Conservation (phyloP, 2,888 invertebrate species). For the Aphidoletes aphidimyza region DNA sequence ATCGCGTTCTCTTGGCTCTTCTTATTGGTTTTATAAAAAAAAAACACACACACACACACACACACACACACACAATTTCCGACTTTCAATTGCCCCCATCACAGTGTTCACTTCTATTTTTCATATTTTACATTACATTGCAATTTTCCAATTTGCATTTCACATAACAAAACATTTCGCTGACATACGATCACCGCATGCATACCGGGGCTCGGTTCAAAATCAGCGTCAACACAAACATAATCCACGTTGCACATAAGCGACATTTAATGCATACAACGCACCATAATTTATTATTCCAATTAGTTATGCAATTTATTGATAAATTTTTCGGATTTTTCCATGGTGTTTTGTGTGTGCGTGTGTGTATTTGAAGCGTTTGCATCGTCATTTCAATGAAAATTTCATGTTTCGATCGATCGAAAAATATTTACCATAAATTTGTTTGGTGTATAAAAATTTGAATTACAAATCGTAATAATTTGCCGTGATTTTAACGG, state of each 20-base stretch:
- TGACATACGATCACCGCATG: background rate
- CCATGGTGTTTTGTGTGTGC: too few relatives aligned
- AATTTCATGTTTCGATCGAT: background rate
- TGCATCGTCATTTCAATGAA: background rate
- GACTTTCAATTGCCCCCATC: too few relatives aligned
- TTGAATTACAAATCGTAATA: constrained; percentile 49
- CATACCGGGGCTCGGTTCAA: background rate
- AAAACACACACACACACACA: too few relatives aligned
- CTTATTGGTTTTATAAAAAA: too few relatives aligned
- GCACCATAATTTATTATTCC: constrained; percentile 16
- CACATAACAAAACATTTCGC: background rate
- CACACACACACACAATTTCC: too few relatives aligned
- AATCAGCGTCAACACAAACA: background rate
- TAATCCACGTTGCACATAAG: constrained; percentile 11
- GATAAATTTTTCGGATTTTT: constrained; percentile 40
- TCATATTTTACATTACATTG: background rate
- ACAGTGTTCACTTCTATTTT: background rate
- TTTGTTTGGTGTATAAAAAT: constrained; percentile 1
- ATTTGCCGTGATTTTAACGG: background rate
- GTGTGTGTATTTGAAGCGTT: too few relatives aligned
- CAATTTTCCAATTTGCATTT: constrained; percentile 11
- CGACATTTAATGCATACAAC: background rate
- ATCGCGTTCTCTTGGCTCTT: too few relatives aligned
- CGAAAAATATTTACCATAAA: constrained; percentile 42
- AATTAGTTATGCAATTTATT: constrained; percentile 49